Base-by-base conservation (phyloP, 2,113 vertebrate genomes). In the Mus musculus region DNA sequence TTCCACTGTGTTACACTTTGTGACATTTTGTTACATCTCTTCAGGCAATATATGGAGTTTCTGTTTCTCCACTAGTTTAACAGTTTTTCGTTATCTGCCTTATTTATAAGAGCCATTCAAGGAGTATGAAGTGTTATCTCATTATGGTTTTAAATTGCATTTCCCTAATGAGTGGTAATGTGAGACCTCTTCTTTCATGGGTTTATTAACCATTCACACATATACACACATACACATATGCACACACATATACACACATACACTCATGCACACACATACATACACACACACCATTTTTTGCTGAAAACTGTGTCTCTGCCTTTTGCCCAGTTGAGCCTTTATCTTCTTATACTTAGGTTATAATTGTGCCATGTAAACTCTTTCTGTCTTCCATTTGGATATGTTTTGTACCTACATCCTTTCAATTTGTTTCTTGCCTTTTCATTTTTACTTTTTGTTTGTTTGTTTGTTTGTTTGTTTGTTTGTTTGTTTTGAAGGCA, bases 101-200 rank as follows among this genome's bases (percentile, higher is more conserved):
- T 88, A 49, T 90, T 75, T 86, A 22, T 61, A 49, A 89, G 8
- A 42, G 30, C 24, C 69, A 39, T 71, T 63, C 49, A 46, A 63
- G 54, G 61, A 76, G 10, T 59, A 9, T 30, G 54, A 84, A 63
- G 84, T 67, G 28, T 52, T 80, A 72, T 77, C 59, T 90, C 78
- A 87, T 12, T 72, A 39, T 19, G 61, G 24, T 72, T 92, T 94
- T 88, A 71, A 88, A 73, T 65, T 93, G 42, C 42, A 77, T 94
- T 93, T 96, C 54, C 22, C 36, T 71, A 65, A 84, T 78, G 26
- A 75, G 54, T 76, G 75, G 82, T 65, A 82, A 42, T 22, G 16
- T 26, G 69, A 16, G 78, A 5, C 82, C 93, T 76, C 67, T 89
- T 90, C 16, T 84, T 59, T 82, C 46, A 63, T 54, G 24, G 30